Percentiles rank a stretch among this genome's conserved stretches.
Conservation (phyloP, 2,888 invertebrate species). For the Drosophila fungiperda region DNA sequence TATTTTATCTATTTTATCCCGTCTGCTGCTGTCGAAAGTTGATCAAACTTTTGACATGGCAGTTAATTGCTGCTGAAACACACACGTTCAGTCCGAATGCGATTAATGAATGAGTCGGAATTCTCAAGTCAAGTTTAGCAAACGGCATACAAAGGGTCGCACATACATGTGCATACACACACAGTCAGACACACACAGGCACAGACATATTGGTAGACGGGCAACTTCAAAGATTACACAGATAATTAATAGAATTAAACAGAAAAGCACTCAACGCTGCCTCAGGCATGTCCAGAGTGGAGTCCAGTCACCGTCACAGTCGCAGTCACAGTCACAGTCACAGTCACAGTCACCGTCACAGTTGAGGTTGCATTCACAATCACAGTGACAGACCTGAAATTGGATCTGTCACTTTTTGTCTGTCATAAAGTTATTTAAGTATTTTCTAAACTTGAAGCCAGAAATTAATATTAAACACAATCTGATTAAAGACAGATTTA, state of each 20-base stretch:
- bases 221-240: constrained; percentile 73
- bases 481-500: background rate
- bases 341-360: background rate
- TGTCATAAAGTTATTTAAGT: background rate
- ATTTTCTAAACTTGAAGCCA: background rate
- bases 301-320: constrained; percentile 5
- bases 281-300: constrained; percentile 14
- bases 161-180: background rate
- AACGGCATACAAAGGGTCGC: constrained; percentile 6
- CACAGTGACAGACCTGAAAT: background rate
- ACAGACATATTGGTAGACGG: constrained; percentile 16
- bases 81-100: constrained; percentile 48
- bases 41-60: constrained; percentile 34
- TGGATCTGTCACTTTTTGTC: background rate
- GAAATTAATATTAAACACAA: background rate
- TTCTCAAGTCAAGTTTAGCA: background rate
- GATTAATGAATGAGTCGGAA: constrained; percentile 44
- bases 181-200: background rate
- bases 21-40: constrained; percentile 35
- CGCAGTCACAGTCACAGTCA: constrained; percentile 2
- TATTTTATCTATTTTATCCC: background rate
- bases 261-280: constrained; percentile 72
- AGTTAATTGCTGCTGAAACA: constrained; percentile 17
- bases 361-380: background rate
- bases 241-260: constrained; percentile 80